Base-by-base conservation (phyloP, 2,797 vertebrate species). In the Scomberomorus guttatus region DNA sequence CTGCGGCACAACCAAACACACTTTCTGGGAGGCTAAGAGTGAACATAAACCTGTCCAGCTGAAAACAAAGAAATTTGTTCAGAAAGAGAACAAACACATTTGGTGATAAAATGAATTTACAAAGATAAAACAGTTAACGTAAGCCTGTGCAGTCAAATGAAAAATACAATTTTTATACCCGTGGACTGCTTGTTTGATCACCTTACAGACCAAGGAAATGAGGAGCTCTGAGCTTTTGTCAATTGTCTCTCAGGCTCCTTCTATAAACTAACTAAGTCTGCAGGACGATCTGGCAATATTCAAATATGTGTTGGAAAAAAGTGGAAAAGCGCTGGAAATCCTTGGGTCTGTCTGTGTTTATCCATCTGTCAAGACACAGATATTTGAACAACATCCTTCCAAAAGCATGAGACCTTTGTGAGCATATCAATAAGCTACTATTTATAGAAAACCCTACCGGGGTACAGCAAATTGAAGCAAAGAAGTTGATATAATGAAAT, bases 181-280 rank as follows among this genome's bases (percentile, higher is more conserved):
- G 50, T 73, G 51, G 57, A 55, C 61, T 9, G 67, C 64, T 27
- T 62, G 80, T 84, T 81, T 89, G 83, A 90, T 87, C 84, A 83
- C 58, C 63, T 59, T 44, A 48, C 68, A 79, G 37, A 81, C 22
- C 13, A 11, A 57, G 44, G 44, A 88, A 82, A 80, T 58, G 65
- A 80, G 66, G 34, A 51, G 66, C 66, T 27, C 59, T 61, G 66
- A 79, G 83, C 78, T 71, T 87, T 66, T 80, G 71, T 82, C 77
- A 77, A 76, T 87, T 87, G 63, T 82, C 76, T 83, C 55, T 56
- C 42, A 22, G 62, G 56, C 66, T 72, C 27, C 37, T 3, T 69
- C 48, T 29, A 50, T 83, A 54, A 83, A 75, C 62, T 20, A 63
- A 61, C 56, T 54, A 52, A 58, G 46, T 52, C 69, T 67, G 58